Evolutionary conservation across 2,797 vertebrate genomes (phyloP).

Genomic region (Urophycis tenuis): DNA sequence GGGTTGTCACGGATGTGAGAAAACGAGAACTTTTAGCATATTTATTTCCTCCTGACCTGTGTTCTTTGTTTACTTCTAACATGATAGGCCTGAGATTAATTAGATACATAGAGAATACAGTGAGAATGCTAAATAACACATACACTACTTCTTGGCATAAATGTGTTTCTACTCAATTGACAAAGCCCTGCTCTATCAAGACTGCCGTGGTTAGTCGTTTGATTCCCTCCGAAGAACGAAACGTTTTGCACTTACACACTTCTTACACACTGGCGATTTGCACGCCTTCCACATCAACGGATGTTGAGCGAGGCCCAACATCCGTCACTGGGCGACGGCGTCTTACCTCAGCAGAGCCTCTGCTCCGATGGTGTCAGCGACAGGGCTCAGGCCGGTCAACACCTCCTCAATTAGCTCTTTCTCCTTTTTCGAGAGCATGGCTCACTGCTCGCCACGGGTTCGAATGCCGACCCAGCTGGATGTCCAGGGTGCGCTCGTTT

Average conservation of each 20-base stretch:
- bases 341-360: conserved; percentile 70
- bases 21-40: not conserved
- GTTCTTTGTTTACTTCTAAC: not conserved
- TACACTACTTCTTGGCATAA: not conserved
- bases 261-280: not conserved
- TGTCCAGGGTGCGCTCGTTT: not conserved
- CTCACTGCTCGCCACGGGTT: conserved; percentile 3
- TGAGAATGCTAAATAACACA: conserved; percentile 2
- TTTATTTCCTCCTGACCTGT: not conserved
- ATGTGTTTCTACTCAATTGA: not conserved
- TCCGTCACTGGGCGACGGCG: not conserved
- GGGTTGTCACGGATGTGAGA: not conserved
- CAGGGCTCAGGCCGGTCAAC: conserved; percentile 57
- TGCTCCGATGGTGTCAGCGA: conserved; percentile 68
- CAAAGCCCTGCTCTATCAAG: not conserved
- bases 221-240: not conserved
- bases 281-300: not conserved
- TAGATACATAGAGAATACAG: not conserved
- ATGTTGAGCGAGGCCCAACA: not conserved
- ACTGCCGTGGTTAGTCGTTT: not conserved
- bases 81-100: not conserved
- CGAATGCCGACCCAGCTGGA: not conserved
- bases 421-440: conserved; percentile 67
- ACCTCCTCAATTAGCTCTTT: conserved; percentile 60
- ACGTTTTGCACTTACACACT: not conserved